Base-by-base conservation (phyloP, 2,113 vertebrate species). In the Percopsis transmontana region DNA sequence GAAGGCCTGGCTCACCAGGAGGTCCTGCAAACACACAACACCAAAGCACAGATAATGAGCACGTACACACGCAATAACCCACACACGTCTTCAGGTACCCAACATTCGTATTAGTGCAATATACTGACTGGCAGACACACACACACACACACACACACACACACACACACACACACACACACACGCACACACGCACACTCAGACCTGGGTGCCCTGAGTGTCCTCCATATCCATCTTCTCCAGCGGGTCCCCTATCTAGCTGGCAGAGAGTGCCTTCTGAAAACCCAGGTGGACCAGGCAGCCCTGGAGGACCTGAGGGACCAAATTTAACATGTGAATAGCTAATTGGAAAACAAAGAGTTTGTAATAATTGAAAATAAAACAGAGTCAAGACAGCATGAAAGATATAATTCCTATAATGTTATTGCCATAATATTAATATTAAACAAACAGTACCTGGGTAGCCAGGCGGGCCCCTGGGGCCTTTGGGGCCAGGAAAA, bases 171-270 rank as follows among this genome's bases (percentile, higher is more conserved):
- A 19, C 0, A 33, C 4, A 51, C 9, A 39, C 6, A 62, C 24
- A 13, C 1, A 33, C 10, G 14, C n/a, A 50, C 14, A 44, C 40
- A n/a, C n/a, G n/a, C 18, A 65, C 51, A 57, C 42, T 76, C 61
- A 63, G 11, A 87, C 85, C 87, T 69, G 62, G 67, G 1, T 23
- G 62, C 44, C 85, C 87, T n/a, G 62, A 5, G 40, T 41, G 68
- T 21, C 87, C 85, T 61, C 68, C 71, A 62, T 52, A 67, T 55
- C 87, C 87, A 47, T 4, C 0, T 9, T 83, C 70, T 33, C 87
- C 87, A 0, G 5, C 0, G 2, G 55, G 19, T 71, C 82, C 85
- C 8, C 39, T 18, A 0, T 6, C 9, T 51, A 23, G 62, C 7
- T 1, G 40, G 7, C 0, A 9, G 23, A 47, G 51, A 5, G 2